Base-by-base conservation (phyloP, 2,797 vertebrate species). In the Harpagifer antarcticus region DNA sequence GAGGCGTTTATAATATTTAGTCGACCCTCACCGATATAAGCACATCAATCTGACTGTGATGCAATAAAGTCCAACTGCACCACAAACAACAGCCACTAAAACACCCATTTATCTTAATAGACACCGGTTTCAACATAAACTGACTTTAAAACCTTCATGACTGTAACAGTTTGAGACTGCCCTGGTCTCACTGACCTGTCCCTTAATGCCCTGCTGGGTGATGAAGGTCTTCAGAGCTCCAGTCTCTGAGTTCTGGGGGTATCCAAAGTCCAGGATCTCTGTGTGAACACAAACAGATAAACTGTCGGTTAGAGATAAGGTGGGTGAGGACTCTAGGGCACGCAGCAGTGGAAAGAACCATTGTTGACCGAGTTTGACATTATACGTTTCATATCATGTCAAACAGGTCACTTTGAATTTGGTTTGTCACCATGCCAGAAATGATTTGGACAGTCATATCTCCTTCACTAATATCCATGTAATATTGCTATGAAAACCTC, bases 181-280 rank as follows among this genome's bases (percentile, higher is more conserved):
- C 7, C 9, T 16, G 27, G 33, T 67, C 5, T 19, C 10, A 68
- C 79, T 86, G 95, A 99, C 98, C 97, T 99, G 98, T 92, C 98
- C 98, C 93, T 99, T 99, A 89, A 99, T 98, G 88, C 98, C 98
- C 93, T 99, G 98, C 82, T 99, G 98, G 75, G 98, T 99, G 93
- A 99, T 99, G 92, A 99, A 99, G 61, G 98, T 99, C 95, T 99
- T 99, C 93, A 99, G 93, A 2, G 98, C 97, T 20, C 98, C 98
- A 0, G 98, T 99, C 94, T 99, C 98, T 11, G 98, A 99, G 90
- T 99, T 99, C 93, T 99, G 98, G 85, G 98, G 98, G 88, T 99
- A 99, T 70, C 98, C 98, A 92, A 99, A 99, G 88, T 99, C 98
- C 94, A 99, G 93, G 91, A 99, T 99, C 94, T 99, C 98, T 99